Evolutionary conservation across 2,113 vertebrate species (phyloP).

Genomic region (Meleagris gallopavo): DNA sequence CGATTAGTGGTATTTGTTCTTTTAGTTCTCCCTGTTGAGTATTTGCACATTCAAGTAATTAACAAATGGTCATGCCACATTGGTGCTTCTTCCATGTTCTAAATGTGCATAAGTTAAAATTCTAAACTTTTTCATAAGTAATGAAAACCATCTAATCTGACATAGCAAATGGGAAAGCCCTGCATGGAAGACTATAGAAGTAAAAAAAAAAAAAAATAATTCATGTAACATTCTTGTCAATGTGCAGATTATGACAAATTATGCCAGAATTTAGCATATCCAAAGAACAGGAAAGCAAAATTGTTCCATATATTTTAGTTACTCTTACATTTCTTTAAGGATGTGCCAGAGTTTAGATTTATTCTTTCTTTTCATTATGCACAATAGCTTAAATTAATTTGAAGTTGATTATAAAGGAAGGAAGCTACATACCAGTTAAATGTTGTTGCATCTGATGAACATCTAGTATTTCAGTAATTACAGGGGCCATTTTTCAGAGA

Average conservation of each 20-base stretch:
- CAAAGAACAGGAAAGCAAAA: not conserved
- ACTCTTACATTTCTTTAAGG: not conserved
- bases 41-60: not conserved
- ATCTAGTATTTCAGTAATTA: not conserved
- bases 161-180: not conserved
- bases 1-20: not conserved
- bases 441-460: not conserved
- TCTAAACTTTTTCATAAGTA: not conserved
- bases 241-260: not conserved
- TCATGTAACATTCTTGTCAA: not conserved
- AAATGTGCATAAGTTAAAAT: not conserved
- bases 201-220: not conserved
- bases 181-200: not conserved
- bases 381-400: slow-evolving; percentile 10
- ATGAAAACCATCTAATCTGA: not conserved
- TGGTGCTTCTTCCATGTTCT: not conserved
- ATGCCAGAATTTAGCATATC: not conserved
- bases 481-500: not conserved
- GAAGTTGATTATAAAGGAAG: not conserved
- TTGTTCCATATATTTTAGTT: not conserved
- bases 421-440: not conserved
- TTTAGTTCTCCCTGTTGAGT: not conserved
- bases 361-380: not conserved
- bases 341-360: not conserved
- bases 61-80: not conserved